Base-by-base conservation (phyloP, 2,797 vertebrate genomes). In the Tiaroga cobitis region DNA sequence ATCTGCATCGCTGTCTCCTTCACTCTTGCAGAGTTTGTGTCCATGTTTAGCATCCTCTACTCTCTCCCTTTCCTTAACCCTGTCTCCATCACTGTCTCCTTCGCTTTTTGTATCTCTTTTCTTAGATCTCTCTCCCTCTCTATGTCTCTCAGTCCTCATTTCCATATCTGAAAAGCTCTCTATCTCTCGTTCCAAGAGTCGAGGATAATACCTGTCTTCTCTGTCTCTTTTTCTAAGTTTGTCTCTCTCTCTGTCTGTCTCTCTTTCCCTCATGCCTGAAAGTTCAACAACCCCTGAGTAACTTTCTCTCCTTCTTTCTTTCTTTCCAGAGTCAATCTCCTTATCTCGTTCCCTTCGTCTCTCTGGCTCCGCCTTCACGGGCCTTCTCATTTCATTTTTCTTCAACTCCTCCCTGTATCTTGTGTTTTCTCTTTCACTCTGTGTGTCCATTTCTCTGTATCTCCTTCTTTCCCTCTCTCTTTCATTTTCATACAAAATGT, bases 61-160 rank as follows among this genome's bases (percentile, higher is more conserved):
- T 43, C 26, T 87, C 76, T 37, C 34, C n/a, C 41, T 81, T 89
- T 89, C 68, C 88, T 89, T 59, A 80, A 86, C 82, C 89, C 78
- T 80, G 32, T 89, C 54, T 83, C 84, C 84, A 84, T 91, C 56
- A 26, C 68, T 87, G 46, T 90, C 77, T 90, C 92, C 87, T 56
- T 92, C 88, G 43, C 92, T 76, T 24, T 67, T 67, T 91, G 81
- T 76, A 32, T 91, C 83, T 91, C 92, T 83, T 88, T 92, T 9
- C 90, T 90, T 24, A 79, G 89, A 87, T 94, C 92, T 87, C 41
- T 34, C 61, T 4, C 21, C 63, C 21, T 51, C 84, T 68, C 70
- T 83, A 89, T 91, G 81, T 93, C 93, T 65, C 89, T 93, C 84
- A 90, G 92, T 26, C 88, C 90, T 83, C 87, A 92, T 85, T 91